A percentile compares a stretch with the other conserved stretches of the same genome.
These are phyloP conservation scores for Theonella swinhoei DNA, from an alignment of 37 sponge, comb jelly and placozoan species.

Conservation along the genomic window DNA sequence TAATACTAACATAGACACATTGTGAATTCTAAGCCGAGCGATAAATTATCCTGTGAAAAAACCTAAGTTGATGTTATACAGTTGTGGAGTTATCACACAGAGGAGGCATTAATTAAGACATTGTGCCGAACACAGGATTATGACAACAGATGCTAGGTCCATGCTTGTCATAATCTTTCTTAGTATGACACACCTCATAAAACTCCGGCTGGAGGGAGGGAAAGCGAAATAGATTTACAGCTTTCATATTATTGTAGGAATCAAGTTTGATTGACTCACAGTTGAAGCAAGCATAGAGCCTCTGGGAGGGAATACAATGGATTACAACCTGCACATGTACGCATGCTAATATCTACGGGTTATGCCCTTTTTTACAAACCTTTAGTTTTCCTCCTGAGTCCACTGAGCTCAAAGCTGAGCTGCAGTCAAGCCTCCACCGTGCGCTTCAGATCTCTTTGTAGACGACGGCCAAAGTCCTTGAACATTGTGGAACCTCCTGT, in stretches of 20 bases:
- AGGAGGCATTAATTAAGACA: conserved; percentile 61
- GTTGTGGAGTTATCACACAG: neutral
- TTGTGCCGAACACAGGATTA: conserved; percentile 98
- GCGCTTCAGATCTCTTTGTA: conserved; percentile 96
- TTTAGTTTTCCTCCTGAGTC: conserved; percentile 95
- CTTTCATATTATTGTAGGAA: neutral
- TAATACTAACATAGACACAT: neutral
- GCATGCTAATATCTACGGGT: no score
- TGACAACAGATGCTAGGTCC: conserved; percentile 99
- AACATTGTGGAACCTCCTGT: conserved; percentile 99
- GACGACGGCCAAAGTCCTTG: conserved; percentile 96
- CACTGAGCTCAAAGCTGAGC: conserved; percentile 92
- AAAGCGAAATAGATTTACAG: neutral
- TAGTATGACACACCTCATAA: conserved; percentile 98
- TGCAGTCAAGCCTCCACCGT: conserved; percentile 91
- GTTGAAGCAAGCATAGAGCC: conserved; percentile 87
- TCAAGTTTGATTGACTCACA: conserved; percentile 31
- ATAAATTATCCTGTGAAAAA: neutral
- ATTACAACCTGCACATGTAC: no score
- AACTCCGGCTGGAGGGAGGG: conserved; percentile 96
- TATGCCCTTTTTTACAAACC: no score
- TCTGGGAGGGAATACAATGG: no score
- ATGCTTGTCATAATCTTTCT: conserved; percentile 97
- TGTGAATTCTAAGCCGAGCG: neutral
- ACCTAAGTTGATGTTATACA: neutral